A percentile compares a stretch with the other conserved stretches of the same genome.
phyloP scores from a whole-genome alignment of 2,888 invertebrate species.

The Amphipyra tragopoginis region DNA sequence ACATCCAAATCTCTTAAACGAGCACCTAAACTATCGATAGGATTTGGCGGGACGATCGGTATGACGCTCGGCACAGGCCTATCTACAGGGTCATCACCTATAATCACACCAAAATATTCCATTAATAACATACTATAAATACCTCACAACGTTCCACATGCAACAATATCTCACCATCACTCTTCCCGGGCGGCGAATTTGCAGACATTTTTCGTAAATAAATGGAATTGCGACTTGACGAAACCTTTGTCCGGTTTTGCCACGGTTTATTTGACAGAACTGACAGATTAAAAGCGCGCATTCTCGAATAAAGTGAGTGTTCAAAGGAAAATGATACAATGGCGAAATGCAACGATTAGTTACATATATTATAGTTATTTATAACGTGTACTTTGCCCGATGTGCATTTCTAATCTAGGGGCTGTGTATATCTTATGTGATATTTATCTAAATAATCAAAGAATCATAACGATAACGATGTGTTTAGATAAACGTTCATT shows the following conservation, averaged over 20 bases:
- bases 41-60: constrained; percentile 78
- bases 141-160: constrained; percentile 6
- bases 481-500: background rate
- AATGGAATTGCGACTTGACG: constrained; percentile 77
- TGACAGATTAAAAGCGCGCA: constrained; percentile 79
- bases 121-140: constrained; percentile 35
- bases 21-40: constrained; percentile 75
- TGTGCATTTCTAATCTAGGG: constrained; percentile 13
- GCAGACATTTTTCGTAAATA: constrained; percentile 83
- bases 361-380: constrained; percentile 15
- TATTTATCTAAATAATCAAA: background rate
- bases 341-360: background rate
- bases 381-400: constrained; percentile 49
- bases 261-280: constrained; percentile 82
- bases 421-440: background rate
- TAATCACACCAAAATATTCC: constrained; percentile 59
- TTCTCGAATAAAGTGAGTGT: constrained; percentile 70
- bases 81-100: constrained; percentile 74
- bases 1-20: constrained; percentile 88
- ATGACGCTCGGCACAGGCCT: constrained; percentile 56
- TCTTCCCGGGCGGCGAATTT: constrained; percentile 85
- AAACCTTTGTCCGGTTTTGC: constrained; percentile 79
- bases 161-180: constrained; percentile 74
- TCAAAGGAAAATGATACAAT: constrained; percentile 13
- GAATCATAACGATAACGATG: background rate